These are phyloP conservation scores for Ceratitis capitata DNA, from an alignment of 1,140 invertebrate genomes.

Conservation along the genomic window DNA sequence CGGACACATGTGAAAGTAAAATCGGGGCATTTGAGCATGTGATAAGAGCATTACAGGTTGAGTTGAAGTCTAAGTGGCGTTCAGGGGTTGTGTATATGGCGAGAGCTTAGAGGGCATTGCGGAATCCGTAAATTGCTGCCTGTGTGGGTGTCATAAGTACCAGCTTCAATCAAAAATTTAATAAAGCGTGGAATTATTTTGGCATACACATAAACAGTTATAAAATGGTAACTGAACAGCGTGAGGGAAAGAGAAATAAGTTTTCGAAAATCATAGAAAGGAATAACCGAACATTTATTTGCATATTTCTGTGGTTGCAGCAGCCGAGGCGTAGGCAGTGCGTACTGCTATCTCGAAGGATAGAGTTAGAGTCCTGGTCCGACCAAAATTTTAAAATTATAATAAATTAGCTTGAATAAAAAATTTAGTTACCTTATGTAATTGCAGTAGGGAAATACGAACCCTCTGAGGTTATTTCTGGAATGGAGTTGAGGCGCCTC, in stretches of 20 bases:
- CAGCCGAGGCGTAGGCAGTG: too few relatives aligned
- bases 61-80: not conserved
- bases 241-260: not conserved
- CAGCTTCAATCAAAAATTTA: slow-evolving; percentile 53
- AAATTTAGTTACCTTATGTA: too few relatives aligned
- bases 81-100: not conserved
- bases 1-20: not conserved
- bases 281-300: too few relatives aligned
- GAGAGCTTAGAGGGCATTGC: not conserved
- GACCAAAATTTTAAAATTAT: too few relatives aligned
- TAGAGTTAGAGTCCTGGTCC: too few relatives aligned
- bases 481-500: too few relatives aligned
- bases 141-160: not conserved
- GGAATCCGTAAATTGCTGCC: not conserved
- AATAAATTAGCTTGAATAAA: too few relatives aligned
- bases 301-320: too few relatives aligned
- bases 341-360: too few relatives aligned
- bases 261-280: too few relatives aligned
- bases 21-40: not conserved
- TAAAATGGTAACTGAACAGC: not conserved
- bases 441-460: too few relatives aligned
- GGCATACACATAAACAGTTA: not conserved
- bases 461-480: too few relatives aligned
- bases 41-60: slow-evolving; percentile 7
- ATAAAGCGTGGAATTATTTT: slow-evolving; percentile 55